Conservation (phyloP, 1,140 invertebrate species). For the Hesperophylax magnus region DNA sequence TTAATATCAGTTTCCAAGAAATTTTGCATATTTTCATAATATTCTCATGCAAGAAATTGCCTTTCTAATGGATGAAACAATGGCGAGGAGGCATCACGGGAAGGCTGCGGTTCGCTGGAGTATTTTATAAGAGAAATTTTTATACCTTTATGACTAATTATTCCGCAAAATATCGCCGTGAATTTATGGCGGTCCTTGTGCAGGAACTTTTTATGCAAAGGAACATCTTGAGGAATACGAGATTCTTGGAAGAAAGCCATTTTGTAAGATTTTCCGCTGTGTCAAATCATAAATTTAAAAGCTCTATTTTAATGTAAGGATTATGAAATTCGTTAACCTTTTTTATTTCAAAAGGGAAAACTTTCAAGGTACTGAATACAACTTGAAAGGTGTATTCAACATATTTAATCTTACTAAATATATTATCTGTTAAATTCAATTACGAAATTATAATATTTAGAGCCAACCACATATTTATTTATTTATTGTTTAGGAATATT, state of each 20-base stretch:
- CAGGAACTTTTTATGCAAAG: slow-evolving; percentile 15
- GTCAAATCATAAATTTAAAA: no score
- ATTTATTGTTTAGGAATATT: no score
- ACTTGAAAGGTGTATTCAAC: no score
- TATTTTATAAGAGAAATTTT: slow-evolving; percentile 37
- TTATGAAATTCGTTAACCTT: no score
- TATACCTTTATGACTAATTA: slow-evolving; percentile 39
- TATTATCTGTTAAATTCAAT: no score
- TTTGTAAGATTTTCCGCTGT: background rate
- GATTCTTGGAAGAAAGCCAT: slow-evolving; percentile 1
- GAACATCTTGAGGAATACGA: slow-evolving; percentile 5
- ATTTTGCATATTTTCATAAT: slow-evolving; percentile 10
- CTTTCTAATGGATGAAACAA: background rate
- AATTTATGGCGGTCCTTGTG: slow-evolving; percentile 17
- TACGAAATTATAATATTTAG: no score
- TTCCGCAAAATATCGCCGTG: slow-evolving; percentile 26
- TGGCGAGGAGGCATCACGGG: background rate
- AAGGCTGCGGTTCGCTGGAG: slow-evolving; percentile 20
- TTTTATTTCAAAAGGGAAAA: no score
- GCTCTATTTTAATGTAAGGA: no score
- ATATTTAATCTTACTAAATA: no score
- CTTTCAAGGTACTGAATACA: no score
- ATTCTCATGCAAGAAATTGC: background rate
- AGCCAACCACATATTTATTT: no score
- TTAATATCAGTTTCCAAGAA: background rate